Percentiles rank a stretch among this genome's conserved stretches.
Conservation (phyloP, 2,113 vertebrate species). For the Sialia sialis region DNA sequence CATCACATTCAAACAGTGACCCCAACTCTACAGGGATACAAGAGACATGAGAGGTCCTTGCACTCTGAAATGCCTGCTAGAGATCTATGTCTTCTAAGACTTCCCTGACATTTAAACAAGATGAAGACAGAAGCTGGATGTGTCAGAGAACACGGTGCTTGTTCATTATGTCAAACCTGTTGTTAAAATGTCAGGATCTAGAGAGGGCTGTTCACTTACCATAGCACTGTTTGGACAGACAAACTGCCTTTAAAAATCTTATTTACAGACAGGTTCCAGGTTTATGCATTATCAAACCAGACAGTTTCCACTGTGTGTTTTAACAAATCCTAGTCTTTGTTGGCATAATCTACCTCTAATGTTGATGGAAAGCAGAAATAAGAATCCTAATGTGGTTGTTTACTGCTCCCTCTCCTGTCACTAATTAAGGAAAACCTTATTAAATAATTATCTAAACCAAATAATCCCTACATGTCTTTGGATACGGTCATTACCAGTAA, state of each 20-base stretch:
- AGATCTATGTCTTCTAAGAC: background rate
- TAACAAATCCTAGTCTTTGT: conserved; percentile 11
- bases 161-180: background rate
- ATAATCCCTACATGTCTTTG: conserved; percentile 10
- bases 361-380: background rate
- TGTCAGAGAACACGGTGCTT: background rate
- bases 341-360: background rate
- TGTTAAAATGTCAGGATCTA: conserved; percentile 39
- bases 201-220: background rate
- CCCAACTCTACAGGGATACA: background rate
- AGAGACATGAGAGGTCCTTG: background rate
- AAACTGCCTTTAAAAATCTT: conserved; percentile 8
- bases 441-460: conserved; percentile 17
- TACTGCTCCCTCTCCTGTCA: background rate
- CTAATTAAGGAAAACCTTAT: conserved; percentile 24
- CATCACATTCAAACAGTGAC: background rate
- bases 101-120: conserved; percentile 51
- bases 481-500: background rate
- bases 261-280: background rate
- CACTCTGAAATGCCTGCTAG: background rate
- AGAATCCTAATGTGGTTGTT: conserved; percentile 5
- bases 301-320: background rate
- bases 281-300: background rate
- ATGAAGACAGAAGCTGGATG: conserved; percentile 2
- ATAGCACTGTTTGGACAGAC: background rate